phyloP scores from a whole-genome alignment of 2,113 vertebrate species.

The Leucopsar rothschildi region DNA sequence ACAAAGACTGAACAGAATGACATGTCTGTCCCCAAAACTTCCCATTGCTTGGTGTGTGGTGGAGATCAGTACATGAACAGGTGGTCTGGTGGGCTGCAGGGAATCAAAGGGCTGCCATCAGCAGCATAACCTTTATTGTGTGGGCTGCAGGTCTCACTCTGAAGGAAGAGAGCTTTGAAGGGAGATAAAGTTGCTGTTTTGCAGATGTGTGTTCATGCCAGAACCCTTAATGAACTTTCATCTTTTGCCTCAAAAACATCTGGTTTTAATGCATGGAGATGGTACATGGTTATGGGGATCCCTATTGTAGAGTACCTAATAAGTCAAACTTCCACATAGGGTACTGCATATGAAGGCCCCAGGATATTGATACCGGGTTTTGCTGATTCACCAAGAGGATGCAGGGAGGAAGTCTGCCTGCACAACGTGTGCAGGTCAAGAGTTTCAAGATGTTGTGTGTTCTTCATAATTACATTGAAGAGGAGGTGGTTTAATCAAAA shows the following conservation, averaged over 20 bases:
- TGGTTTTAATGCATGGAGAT: slow-evolving; percentile 2
- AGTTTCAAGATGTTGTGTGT: neutral
- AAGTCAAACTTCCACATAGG: neutral
- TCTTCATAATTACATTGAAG: neutral
- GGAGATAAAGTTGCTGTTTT: slow-evolving; percentile 26
- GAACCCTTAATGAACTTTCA: slow-evolving; percentile 10
- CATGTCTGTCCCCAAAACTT: neutral
- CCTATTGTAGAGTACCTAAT: neutral
- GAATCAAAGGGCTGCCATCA: neutral
- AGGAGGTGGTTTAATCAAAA: neutral
- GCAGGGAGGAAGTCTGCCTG: neutral
- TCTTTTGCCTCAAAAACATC: slow-evolving; percentile 25
- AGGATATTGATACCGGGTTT: neutral
- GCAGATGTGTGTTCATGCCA: neutral
- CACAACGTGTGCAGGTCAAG: neutral
- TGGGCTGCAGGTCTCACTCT: neutral
- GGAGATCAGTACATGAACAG: neutral
- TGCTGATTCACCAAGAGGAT: neutral
- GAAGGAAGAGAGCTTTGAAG: slow-evolving; percentile 28
- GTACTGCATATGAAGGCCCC: neutral
- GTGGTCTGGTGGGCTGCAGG: neutral
- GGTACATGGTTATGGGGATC: neutral
- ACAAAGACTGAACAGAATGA: neutral
- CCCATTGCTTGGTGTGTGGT: neutral
- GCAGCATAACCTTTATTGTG: neutral